Evolutionary conservation across 2,797 vertebrate species (phyloP).

Genomic region (Silurus aristotelis): DNA sequence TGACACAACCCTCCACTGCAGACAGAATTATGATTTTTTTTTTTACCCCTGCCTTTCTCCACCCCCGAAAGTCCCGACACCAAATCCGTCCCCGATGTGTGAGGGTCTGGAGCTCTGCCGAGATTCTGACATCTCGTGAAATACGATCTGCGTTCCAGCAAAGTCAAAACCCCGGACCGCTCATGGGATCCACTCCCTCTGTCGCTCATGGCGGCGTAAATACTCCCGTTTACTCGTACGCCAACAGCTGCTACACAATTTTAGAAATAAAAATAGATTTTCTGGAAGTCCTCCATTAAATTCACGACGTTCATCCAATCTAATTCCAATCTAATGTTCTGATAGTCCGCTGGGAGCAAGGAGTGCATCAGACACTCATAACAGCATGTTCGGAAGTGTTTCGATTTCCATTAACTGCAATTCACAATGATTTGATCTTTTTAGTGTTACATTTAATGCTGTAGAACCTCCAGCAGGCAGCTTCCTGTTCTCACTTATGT

Average conservation of each 20-base stretch:
- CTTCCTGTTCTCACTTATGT: neutral
- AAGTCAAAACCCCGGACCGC: neutral
- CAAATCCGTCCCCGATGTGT: neutral
- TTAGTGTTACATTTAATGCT: neutral
- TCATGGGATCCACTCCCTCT: neutral
- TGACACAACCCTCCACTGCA: neutral
- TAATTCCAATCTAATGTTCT: neutral
- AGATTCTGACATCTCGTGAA: constrained; percentile 41
- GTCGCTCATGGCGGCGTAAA: neutral
- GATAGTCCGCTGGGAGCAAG: neutral
- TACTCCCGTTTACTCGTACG: neutral
- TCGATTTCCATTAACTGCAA: neutral
- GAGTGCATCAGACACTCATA: neutral
- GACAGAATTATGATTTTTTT: neutral
- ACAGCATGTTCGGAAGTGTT: neutral
- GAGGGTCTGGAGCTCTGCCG: neutral
- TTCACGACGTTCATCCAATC: neutral
- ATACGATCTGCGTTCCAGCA: constrained; percentile 25
- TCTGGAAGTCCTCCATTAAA: neutral
- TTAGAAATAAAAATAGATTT: no score
- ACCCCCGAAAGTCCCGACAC: neutral
- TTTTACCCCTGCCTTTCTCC: constrained; percentile 5
- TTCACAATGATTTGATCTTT: neutral
- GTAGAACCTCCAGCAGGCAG: neutral
- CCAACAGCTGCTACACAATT: no score